Conservation (phyloP, 1,140 invertebrate genomes). For the Aphelinus atriplicis region DNA sequence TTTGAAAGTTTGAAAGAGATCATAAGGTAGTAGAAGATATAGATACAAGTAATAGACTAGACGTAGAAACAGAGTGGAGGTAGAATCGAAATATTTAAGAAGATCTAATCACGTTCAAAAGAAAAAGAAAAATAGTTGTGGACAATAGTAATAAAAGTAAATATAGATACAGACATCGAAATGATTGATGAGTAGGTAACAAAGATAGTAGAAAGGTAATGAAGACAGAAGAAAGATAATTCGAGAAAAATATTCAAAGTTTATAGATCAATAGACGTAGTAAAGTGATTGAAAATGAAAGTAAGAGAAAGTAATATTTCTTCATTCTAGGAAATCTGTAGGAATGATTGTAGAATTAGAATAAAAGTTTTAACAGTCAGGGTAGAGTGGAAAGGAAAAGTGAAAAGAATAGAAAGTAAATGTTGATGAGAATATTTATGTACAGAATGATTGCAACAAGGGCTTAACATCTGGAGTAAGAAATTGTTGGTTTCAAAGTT, state of each 20-base stretch:
- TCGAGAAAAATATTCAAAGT: background rate
- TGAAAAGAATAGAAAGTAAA: background rate
- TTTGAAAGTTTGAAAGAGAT: constrained; percentile 20
- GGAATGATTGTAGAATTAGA: constrained; percentile 2
- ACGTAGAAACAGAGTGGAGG: background rate
- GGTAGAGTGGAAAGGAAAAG: constrained; percentile 3
- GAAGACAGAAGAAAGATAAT: background rate
- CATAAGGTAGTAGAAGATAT: background rate
- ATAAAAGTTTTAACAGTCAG: constrained; percentile 12
- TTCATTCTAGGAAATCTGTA: constrained; percentile 20
- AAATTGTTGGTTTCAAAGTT: too few species aligned
- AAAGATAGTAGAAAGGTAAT: too few species aligned
- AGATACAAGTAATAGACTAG: constrained; percentile 7
- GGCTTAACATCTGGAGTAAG: too few species aligned
- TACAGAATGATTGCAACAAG: too few species aligned
- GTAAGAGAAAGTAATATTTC: constrained; percentile 18
- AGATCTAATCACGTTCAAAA: background rate
- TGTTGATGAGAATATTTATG: too few species aligned
- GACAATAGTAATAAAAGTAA: constrained; percentile 7
- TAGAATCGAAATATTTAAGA: constrained; percentile 5
- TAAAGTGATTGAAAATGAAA: background rate
- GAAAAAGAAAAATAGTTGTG: constrained; percentile 20
- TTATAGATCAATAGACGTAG: background rate
- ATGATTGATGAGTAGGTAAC: too few species aligned
- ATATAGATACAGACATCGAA: background rate